Conservation (phyloP, 2,113 vertebrate species). For the Pavo muticus region DNA sequence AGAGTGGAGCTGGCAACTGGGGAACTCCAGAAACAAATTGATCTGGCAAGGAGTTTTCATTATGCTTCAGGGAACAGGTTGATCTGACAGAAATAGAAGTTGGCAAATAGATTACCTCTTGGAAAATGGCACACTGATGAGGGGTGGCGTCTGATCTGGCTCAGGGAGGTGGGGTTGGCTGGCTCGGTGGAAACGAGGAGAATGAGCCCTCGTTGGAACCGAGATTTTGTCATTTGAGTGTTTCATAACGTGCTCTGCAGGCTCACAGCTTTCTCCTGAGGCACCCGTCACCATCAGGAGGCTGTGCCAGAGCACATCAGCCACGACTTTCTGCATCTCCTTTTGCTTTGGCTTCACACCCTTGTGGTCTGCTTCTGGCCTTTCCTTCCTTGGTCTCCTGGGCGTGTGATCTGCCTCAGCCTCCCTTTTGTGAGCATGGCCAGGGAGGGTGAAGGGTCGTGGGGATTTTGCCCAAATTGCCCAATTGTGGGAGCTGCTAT, state of each 20-base stretch:
- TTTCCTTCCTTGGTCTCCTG: background rate
- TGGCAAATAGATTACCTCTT: slow-evolving; percentile 57
- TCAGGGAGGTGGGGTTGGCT: slow-evolving; percentile 20
- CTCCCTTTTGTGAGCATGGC: background rate
- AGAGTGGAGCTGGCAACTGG: slow-evolving; percentile 56
- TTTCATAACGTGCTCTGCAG: background rate
- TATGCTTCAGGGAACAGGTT: slow-evolving; percentile 66
- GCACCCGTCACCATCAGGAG: background rate
- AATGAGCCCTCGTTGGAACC: background rate
- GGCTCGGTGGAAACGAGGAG: background rate
- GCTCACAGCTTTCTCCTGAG: fast-evolving
- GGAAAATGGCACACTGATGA: background rate
- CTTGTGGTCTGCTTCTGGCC: background rate
- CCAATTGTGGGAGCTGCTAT: background rate
- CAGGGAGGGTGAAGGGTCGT: background rate
- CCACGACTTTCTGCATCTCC: background rate
- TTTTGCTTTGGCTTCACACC: background rate
- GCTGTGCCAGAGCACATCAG: slow-evolving; percentile 28
- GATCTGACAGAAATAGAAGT: slow-evolving; percentile 67
- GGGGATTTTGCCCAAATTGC: background rate
- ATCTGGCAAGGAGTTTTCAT: slow-evolving; percentile 68
- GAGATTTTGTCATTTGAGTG: slow-evolving; percentile 9
- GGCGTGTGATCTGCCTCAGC: background rate
- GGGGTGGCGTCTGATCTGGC: background rate
- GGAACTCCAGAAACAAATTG: slow-evolving; percentile 63